Conservation (phyloP, 1,140 invertebrate species). For the Saxidomus purpurata region DNA sequence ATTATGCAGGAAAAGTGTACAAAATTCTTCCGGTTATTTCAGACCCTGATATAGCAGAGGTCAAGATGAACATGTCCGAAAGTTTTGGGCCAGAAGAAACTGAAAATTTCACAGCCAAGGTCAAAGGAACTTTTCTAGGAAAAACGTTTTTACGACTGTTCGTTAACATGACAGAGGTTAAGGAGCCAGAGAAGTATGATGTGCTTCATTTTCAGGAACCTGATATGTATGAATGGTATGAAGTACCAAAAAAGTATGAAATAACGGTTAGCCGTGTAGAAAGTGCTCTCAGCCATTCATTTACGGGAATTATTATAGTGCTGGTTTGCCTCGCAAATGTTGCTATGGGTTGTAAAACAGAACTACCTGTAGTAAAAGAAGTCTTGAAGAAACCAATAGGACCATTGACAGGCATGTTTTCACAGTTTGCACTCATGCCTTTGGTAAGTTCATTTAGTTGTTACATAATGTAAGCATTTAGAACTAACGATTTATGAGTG, state of each 20-base stretch:
- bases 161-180: slow-evolving; percentile 53
- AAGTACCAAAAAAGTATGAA: slow-evolving; percentile 65
- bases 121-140: slow-evolving; percentile 67
- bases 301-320: slow-evolving; percentile 80
- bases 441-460: slow-evolving; percentile 82
- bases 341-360: slow-evolving; percentile 86
- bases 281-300: slow-evolving; percentile 79
- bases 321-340: slow-evolving; percentile 84
- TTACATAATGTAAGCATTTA: no score
- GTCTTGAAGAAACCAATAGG: slow-evolving; percentile 85
- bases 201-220: background rate
- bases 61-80: background rate
- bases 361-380: slow-evolving; percentile 84
- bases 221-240: slow-evolving; percentile 61
- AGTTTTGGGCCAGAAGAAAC: background rate
- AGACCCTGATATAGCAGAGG: slow-evolving; percentile 37
- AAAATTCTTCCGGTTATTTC: slow-evolving; percentile 16
- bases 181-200: slow-evolving; percentile 38
- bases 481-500: no score
- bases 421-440: slow-evolving; percentile 87
- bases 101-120: slow-evolving; percentile 50
- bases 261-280: slow-evolving; percentile 77
- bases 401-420: slow-evolving; percentile 85
- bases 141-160: slow-evolving; percentile 59
- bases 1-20: slow-evolving; percentile 28